These are phyloP conservation scores for Sebastes minor DNA, from an alignment of 2,797 vertebrate genomes.

Conservation along the genomic window DNA sequence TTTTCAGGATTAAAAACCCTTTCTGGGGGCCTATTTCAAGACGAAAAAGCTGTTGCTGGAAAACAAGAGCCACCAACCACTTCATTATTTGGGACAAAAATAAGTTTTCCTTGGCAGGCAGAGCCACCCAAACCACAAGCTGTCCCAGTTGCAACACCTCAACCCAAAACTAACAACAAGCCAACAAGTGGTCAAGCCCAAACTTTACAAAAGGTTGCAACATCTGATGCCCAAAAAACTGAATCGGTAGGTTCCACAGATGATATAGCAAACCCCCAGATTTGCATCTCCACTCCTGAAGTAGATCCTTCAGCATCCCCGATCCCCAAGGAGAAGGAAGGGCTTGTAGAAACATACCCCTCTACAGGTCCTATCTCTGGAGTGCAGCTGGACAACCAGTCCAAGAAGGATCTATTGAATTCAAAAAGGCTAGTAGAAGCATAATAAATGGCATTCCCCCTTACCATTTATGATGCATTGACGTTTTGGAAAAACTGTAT, in stretches of 20 bases:
- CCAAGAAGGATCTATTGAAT: slow-evolving; percentile 82
- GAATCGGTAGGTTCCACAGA: slow-evolving; percentile 73
- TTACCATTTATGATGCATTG: slow-evolving; percentile 90
- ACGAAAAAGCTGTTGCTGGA: slow-evolving; percentile 76
- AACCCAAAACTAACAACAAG: slow-evolving; percentile 70
- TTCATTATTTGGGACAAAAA: slow-evolving; percentile 87
- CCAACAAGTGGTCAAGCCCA: slow-evolving; percentile 51
- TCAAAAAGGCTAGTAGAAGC: slow-evolving; percentile 94
- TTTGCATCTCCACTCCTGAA: slow-evolving; percentile 77
- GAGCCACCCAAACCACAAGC: slow-evolving; percentile 69
- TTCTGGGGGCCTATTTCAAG: slow-evolving; percentile 89
- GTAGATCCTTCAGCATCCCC: slow-evolving; percentile 78
- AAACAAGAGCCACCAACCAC: slow-evolving; percentile 71
- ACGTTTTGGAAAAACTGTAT: slow-evolving; percentile 46
- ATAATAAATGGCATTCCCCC: slow-evolving; percentile 90
- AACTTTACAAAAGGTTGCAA: slow-evolving; percentile 55
- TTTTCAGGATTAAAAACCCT: slow-evolving; percentile 90
- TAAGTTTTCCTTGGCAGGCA: slow-evolving; percentile 86
- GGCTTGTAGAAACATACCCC: slow-evolving; percentile 77
- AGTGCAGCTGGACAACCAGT: slow-evolving; percentile 80
- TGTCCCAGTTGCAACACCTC: slow-evolving; percentile 66
- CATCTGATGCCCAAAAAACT: slow-evolving; percentile 56
- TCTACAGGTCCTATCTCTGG: slow-evolving; percentile 74
- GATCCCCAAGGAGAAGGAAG: slow-evolving; percentile 73
- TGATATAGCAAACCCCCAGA: slow-evolving; percentile 61